Evolutionary conservation across 2,113 vertebrate genomes (phyloP).

Genomic region (Rhabdomys dilectus): DNA sequence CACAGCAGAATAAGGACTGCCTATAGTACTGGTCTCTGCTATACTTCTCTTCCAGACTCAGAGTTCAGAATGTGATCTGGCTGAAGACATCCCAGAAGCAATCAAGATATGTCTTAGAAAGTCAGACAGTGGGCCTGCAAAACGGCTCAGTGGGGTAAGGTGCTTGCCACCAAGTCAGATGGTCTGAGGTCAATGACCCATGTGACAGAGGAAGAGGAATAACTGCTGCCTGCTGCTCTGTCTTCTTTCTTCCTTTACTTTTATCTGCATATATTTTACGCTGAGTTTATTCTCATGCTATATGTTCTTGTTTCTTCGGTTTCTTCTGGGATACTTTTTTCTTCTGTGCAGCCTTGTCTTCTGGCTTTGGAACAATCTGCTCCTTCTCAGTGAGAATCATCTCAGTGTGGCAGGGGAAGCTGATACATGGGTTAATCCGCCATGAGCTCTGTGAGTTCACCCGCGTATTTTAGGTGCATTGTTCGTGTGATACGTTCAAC

Average conservation of each 20-base stretch:
- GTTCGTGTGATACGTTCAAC: background rate
- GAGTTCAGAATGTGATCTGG: background rate
- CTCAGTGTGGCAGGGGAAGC: background rate
- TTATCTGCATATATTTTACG: background rate
- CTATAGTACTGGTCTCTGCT: too few species aligned
- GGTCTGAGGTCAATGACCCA: background rate
- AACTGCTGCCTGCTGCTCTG: background rate
- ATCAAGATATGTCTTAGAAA: background rate
- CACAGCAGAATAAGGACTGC: background rate
- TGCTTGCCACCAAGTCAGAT: background rate
- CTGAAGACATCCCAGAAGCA: background rate
- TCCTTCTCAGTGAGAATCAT: background rate
- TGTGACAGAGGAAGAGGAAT: background rate
- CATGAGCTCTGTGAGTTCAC: background rate
- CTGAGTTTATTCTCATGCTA: background rate
- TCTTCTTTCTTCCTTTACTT: background rate
- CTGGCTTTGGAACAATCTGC: background rate
- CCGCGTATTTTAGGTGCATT: background rate
- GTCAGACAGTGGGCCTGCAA: background rate
- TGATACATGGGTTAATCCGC: background rate
- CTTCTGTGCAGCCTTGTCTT: background rate
- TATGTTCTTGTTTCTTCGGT: background rate
- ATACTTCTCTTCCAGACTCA: background rate
- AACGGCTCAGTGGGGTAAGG: background rate
- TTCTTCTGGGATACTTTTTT: background rate